These are phyloP conservation scores for Drosophila eohydei DNA, from an alignment of 2,888 invertebrate genomes.

Conservation along the genomic window DNA sequence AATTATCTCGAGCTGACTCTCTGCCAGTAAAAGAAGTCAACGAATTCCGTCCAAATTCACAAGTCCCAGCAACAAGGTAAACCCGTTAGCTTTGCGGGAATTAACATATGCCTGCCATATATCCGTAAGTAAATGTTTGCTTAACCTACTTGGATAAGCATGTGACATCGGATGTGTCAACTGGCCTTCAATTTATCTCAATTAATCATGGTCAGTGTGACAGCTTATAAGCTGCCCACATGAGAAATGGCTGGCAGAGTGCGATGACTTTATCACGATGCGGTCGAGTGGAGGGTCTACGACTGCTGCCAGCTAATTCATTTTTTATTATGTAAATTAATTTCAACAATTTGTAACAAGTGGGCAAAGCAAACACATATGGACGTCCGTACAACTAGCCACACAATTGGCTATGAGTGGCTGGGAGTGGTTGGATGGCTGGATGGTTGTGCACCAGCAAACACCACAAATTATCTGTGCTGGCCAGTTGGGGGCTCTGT, in stretches of 20 bases:
- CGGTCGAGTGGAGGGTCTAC: conserved; percentile 6
- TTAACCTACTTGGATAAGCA: conserved; percentile 14
- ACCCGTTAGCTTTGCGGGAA: not conserved
- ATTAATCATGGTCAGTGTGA: conserved; percentile 56
- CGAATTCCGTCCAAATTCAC: conserved; percentile 1
- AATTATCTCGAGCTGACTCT: not conserved
- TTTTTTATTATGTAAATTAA: conserved; percentile 79
- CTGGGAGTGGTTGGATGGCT: conserved; percentile 1
- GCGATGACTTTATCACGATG: conserved; percentile 40
- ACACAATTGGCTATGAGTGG: conserved; percentile 18
- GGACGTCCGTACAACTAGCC: conserved; percentile 14
- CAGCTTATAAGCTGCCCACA: conserved; percentile 33
- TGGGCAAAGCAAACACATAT: conserved; percentile 35
- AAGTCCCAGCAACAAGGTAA: not conserved
- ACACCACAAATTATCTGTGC: conserved; percentile 66
- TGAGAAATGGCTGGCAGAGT: conserved; percentile 36
- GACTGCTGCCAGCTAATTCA: conserved; percentile 59
- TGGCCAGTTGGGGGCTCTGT: conserved; percentile 57
- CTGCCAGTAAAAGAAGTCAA: not conserved
- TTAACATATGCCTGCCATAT: conserved; percentile 3
- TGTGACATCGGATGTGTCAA: conserved; percentile 38
- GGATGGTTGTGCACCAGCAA: not conserved
- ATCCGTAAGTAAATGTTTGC: conserved; percentile 8
- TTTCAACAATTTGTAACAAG: conserved; percentile 67
- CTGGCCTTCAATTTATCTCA: conserved; percentile 57